phyloP scores from a whole-genome alignment of 2,113 vertebrate species.

The Chloropsis hardwickii region DNA sequence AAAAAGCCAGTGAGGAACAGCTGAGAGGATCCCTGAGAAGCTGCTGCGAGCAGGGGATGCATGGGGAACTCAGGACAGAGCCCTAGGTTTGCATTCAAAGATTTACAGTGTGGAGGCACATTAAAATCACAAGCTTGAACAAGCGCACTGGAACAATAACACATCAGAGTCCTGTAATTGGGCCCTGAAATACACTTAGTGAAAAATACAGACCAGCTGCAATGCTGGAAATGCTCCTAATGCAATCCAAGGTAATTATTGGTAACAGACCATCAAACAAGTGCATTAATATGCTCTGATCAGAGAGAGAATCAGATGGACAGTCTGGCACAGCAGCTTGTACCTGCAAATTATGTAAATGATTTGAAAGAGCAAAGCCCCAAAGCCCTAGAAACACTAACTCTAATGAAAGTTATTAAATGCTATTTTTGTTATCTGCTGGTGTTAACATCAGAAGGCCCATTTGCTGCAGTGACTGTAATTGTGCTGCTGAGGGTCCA shows the following conservation, averaged over 20 bases:
- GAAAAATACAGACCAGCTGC: slow-evolving; percentile 65
- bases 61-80: background rate
- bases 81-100: background rate
- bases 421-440: slow-evolving; percentile 49
- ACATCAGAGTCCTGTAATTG: slow-evolving; percentile 61
- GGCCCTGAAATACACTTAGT: slow-evolving; percentile 45
- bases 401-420: slow-evolving; percentile 67
- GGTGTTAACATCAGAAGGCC: slow-evolving; percentile 28
- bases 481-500: background rate
- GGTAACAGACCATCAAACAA: slow-evolving; percentile 64
- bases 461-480: background rate
- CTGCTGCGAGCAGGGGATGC: accelerated
- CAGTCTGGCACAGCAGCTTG: slow-evolving; percentile 55
- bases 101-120: slow-evolving; percentile 17
- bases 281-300: slow-evolving; percentile 57
- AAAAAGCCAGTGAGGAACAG: background rate
- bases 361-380: slow-evolving; percentile 38
- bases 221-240: slow-evolving; percentile 65
- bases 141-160: slow-evolving; percentile 51
- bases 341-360: slow-evolving; percentile 67
- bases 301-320: slow-evolving; percentile 54
- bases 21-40: background rate
- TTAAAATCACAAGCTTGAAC: slow-evolving; percentile 56
- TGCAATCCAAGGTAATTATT: slow-evolving; percentile 67
- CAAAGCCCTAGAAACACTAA: slow-evolving; percentile 56